Conservation (phyloP, 2,113 vertebrate genomes). For the Phalacrocorax carbo region DNA sequence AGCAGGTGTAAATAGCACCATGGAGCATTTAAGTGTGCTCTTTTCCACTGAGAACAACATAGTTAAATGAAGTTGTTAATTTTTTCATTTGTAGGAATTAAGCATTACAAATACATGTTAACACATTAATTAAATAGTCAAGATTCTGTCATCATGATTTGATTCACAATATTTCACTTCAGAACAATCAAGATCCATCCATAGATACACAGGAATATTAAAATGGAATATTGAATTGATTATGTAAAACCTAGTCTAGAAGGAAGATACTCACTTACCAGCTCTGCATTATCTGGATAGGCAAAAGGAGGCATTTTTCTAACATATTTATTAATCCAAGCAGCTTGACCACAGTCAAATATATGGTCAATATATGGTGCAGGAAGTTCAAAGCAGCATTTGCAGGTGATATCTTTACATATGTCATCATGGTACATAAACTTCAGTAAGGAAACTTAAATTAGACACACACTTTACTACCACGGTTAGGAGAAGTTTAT, state of each 20-base stretch:
- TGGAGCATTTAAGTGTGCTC: background rate
- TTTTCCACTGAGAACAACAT: conserved; percentile 17
- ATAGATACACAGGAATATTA: background rate
- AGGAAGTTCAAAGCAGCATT: conserved; percentile 3
- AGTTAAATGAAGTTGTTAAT: conserved; percentile 41
- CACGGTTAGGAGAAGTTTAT: background rate
- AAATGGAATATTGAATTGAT: background rate
- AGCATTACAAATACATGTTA: background rate
- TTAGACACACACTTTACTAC: background rate
- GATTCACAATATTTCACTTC: conserved; percentile 48
- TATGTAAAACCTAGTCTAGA: background rate
- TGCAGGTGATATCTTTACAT: background rate
- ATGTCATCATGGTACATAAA: background rate
- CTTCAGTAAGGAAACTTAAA: background rate
- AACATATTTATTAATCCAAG: background rate
- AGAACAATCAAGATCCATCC: conserved; percentile 24
- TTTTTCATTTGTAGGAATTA: conserved; percentile 10
- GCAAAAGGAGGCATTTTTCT: background rate
- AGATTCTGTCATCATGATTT: conserved; percentile 23
- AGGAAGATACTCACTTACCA: background rate
- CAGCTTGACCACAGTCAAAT: background rate
- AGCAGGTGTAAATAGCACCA: conserved; percentile 23
- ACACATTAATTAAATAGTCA: conserved; percentile 28
- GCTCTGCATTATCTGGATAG: background rate
- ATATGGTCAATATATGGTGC: background rate